Base-by-base conservation (phyloP, 2,888 invertebrate species). In the Chironomus tentans region DNA sequence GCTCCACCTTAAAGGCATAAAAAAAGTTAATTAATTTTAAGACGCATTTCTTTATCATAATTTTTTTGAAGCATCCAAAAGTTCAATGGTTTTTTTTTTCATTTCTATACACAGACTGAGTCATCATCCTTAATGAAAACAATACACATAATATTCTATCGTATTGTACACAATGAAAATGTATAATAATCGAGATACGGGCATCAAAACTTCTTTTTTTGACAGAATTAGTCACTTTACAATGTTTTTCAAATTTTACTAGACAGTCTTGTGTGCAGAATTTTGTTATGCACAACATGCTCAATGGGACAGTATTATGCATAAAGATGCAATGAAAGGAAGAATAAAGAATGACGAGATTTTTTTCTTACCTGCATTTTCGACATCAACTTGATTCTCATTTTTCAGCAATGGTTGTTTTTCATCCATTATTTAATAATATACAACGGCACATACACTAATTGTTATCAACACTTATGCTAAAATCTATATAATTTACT, bases 351-450 rank as follows among this genome's bases (percentile, higher is more conserved):
- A 50, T 38, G 47, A 69, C 10, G 10, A 18, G 18, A 48, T 38
- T 56, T 24, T 50, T 22, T 28, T 13, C 12, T 62, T 61, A 73
- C 72, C 72, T 71, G 50, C 50, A n/a, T 61, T 46, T 10, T 73
- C 72, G 28, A 73, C 61, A 24, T 61, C 62, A 10, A 72, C 56
- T 46, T 73, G 62, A n/a, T 21, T 73, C 46, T 38, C 72, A 62
- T 73, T 65, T 24, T 73, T 73, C 10, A 73, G 46, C 15, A 73
- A 61, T 12, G 72, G 72, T 21, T 73, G 72, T 61, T 73, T 73
- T 61, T 73, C 72, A 62, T 62, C 72, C 71, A 71, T 71, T 6
- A 24, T 65, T 65, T 24, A 56, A 56, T 15, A 56, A 56, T 56
- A 56, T 56, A 65, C 24, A 65, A 65, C 65, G 65, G 65, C 65